Conservation (phyloP, 2,888 invertebrate species). For the Sminthurinus aureus region DNA sequence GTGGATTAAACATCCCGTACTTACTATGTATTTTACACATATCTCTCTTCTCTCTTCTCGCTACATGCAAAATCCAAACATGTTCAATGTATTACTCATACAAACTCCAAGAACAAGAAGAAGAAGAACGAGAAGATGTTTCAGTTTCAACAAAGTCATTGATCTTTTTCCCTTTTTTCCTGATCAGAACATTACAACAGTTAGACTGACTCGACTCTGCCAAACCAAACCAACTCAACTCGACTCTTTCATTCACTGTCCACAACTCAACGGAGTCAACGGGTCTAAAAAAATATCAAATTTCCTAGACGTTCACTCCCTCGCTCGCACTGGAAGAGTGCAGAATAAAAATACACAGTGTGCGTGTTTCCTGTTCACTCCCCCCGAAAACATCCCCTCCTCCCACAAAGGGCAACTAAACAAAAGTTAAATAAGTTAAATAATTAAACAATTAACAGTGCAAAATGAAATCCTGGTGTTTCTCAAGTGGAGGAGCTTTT, state of each 20-base stretch:
- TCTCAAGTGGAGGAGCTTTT: background rate
- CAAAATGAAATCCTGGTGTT: background rate
- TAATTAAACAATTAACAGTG: too few relatives aligned
- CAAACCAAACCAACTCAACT: background rate
- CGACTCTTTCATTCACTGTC: background rate
- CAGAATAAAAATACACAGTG: too few relatives aligned
- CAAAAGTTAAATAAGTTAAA: background rate
- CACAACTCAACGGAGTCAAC: background rate
- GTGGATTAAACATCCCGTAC: too few relatives aligned
- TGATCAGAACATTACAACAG: background rate
- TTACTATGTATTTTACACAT: too few relatives aligned
- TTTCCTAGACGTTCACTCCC: background rate
- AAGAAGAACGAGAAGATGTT: background rate
- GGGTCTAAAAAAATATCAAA: background rate
- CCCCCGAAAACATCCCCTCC: too few relatives aligned
- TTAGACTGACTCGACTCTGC: background rate
- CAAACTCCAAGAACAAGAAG: too few relatives aligned
- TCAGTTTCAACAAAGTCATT: constrained; percentile 15
- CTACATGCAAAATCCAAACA: too few relatives aligned
- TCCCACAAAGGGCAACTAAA: too few relatives aligned
- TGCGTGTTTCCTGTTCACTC: too few relatives aligned
- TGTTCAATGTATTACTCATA: too few relatives aligned
- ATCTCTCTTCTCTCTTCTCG: too few relatives aligned
- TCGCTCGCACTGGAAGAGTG: too few relatives aligned
- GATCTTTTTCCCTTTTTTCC: constrained; percentile 17